These are phyloP conservation scores for Aphelenchoides fujianensis DNA, from an alignment of 1,140 invertebrate species.

Conservation along the genomic window DNA sequence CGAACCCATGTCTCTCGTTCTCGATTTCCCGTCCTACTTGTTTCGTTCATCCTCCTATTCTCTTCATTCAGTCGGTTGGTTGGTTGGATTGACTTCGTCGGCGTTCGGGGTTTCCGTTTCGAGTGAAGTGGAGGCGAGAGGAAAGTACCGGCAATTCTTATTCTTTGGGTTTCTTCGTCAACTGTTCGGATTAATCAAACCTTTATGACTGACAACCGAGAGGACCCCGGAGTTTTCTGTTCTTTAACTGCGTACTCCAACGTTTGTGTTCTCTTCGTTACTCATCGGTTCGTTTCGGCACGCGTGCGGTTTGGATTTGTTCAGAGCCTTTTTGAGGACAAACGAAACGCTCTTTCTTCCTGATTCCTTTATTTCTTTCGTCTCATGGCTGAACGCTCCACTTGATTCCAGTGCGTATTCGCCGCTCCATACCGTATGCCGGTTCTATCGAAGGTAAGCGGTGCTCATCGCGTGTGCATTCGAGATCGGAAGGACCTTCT, in stretches of 20 bases:
- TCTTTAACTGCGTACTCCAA: too few relatives aligned
- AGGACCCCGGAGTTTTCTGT: too few relatives aligned
- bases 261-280: conserved; percentile 5
- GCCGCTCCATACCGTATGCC: conserved; percentile 54
- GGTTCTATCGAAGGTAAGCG: conserved; percentile 47
- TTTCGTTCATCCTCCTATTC: neutral
- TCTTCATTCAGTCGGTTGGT: too few relatives aligned
- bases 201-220: too few relatives aligned
- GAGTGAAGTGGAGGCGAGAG: neutral
- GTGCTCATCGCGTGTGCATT: neutral
- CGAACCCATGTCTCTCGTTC: neutral
- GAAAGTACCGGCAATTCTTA: neutral
- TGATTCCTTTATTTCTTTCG: conserved; percentile 6
- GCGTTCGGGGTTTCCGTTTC: neutral
- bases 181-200: too few relatives aligned
- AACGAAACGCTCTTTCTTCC: too few relatives aligned
- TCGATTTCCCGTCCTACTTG: neutral
- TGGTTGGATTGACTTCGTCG: too few relatives aligned
- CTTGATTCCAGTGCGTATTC: conserved; percentile 56
- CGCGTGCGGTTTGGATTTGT: conserved; percentile 14
- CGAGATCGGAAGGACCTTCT: neutral
- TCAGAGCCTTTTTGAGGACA: conserved; percentile 7
- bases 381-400: too few relatives aligned
- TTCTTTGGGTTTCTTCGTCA: neutral
- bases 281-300: conserved; percentile 5